A percentile compares a stretch with the other conserved stretches of the same genome.
phyloP scores from a whole-genome alignment of 2,113 vertebrate genomes.

The Vimba vimba region DNA sequence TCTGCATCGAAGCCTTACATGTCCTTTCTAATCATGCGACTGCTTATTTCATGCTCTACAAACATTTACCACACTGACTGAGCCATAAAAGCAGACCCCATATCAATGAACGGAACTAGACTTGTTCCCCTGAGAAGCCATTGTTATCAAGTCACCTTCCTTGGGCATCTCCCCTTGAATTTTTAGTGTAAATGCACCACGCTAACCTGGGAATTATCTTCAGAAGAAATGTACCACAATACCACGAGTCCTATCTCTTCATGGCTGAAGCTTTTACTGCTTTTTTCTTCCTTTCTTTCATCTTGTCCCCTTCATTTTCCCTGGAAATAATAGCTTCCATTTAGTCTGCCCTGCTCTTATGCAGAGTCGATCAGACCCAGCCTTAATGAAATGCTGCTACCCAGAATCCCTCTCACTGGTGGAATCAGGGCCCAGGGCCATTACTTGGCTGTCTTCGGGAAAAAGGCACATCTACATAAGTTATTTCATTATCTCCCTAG shows the following conservation, averaged over 20 bases:
- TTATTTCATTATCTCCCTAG: constrained; percentile 76
- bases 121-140: constrained; percentile 21
- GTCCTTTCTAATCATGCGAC: constrained; percentile 38
- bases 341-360: constrained; percentile 60
- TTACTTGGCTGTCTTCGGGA: constrained; percentile 64
- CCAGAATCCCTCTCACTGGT: constrained; percentile 60
- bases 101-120: background rate
- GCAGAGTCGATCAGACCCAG: constrained; percentile 63
- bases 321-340: constrained; percentile 60
- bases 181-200: constrained; percentile 33
- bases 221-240: constrained; percentile 43
- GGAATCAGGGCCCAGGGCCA: constrained; percentile 63
- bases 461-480: constrained; percentile 71
- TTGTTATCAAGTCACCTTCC: constrained; percentile 47
- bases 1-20: background rate
- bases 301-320: constrained; percentile 43
- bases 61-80: constrained; percentile 13
- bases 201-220: constrained; percentile 39
- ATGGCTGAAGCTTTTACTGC: background rate
- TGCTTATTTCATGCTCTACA: constrained; percentile 40
- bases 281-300: constrained; percentile 37
- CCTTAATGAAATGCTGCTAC: constrained; percentile 64
- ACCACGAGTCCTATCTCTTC: constrained; percentile 24
- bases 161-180: constrained; percentile 35
- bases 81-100: constrained; percentile 26